Conservation (phyloP, 2,113 vertebrate genomes). For the Tachycineta bicolor region DNA sequence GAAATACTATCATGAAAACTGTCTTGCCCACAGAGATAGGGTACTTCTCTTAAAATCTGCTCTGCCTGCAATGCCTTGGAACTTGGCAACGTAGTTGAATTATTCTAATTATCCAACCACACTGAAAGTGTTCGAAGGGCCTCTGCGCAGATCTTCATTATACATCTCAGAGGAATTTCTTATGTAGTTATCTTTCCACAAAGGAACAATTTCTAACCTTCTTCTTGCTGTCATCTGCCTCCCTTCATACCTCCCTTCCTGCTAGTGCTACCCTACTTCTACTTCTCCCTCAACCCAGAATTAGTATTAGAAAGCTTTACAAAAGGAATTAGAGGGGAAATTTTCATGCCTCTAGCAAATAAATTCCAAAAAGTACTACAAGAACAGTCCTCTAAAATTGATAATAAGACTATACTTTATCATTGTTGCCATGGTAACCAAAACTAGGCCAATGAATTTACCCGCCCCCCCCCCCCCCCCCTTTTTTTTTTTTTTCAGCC, state of each 20-base stretch:
- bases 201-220: not conserved
- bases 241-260: not conserved
- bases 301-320: not conserved
- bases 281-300: not conserved
- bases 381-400: not conserved
- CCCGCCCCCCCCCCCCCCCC: accelerated
- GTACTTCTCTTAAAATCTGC: not conserved
- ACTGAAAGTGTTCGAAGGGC: not conserved
- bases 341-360: not conserved
- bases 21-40: not conserved
- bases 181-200: not conserved
- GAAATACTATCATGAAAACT: not conserved
- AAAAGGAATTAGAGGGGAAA: not conserved
- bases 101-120: not conserved
- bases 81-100: not conserved
- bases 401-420: not conserved
- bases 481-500: not conserved
- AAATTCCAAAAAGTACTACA: not conserved
- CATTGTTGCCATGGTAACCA: not conserved
- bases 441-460: not conserved
- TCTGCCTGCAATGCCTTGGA: not conserved
- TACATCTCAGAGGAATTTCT: not conserved
- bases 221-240: not conserved
- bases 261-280: not conserved
- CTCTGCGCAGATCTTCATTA: not conserved